Evolutionary conservation across 2,113 vertebrate species (phyloP).

Genomic region (Ochotona curzoniae): DNA sequence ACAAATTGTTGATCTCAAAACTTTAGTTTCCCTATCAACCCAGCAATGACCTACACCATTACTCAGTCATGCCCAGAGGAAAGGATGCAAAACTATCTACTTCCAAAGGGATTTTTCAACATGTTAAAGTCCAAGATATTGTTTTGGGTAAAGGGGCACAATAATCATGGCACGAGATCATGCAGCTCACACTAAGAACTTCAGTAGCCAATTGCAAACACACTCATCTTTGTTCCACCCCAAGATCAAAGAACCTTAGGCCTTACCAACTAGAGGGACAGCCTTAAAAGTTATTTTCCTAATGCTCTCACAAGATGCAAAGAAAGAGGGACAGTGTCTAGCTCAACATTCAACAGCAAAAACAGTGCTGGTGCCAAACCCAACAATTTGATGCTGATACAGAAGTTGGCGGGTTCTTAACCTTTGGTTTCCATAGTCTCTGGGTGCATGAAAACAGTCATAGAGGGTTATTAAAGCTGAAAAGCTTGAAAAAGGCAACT

Average conservation of each 20-base stretch:
- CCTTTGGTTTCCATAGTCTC: not conserved
- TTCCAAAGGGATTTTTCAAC: not conserved
- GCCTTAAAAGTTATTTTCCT: not conserved
- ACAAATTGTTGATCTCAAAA: constrained; percentile 28
- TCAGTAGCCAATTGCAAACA: not conserved
- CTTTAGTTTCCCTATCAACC: not conserved
- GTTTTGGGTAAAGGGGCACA: not conserved
- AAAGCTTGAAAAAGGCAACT: not conserved
- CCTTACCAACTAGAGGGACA: not conserved
- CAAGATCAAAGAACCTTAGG: not conserved
- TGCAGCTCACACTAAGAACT: not conserved
- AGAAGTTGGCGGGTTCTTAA: not conserved
- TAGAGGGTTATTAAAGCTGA: not conserved
- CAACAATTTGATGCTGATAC: fast-evolving
- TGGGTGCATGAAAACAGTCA: not conserved
- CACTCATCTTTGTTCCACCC: not conserved
- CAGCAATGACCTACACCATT: not conserved
- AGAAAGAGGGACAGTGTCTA: not conserved
- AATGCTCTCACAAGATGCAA: not conserved
- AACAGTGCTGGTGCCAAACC: not conserved
- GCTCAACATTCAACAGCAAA: not conserved
- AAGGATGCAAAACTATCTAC: not conserved
- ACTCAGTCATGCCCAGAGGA: not conserved
- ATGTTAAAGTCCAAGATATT: not conserved
- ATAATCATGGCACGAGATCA: not conserved